These are phyloP conservation scores for Pseudomyrmex flavicornis DNA, from an alignment of 1,140 invertebrate species.

Conservation along the genomic window DNA sequence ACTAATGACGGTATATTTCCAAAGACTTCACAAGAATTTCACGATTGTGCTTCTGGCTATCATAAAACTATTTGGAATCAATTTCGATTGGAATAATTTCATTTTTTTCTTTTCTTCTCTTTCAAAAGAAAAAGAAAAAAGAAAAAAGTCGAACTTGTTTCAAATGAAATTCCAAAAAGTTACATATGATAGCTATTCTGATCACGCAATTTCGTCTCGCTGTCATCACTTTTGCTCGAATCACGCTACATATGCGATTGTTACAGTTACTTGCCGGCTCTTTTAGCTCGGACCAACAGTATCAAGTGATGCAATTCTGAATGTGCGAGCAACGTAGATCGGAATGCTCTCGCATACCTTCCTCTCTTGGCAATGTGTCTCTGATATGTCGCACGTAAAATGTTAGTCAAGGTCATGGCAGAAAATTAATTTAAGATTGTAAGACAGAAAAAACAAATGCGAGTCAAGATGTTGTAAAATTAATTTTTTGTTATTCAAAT, in stretches of 20 bases:
- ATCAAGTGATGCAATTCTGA: constrained; percentile 26
- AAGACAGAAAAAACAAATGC: background rate
- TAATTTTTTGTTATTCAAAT: background rate
- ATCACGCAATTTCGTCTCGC: constrained; percentile 6
- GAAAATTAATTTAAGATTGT: background rate
- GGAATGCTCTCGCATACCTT: constrained; percentile 19
- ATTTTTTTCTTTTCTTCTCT: background rate
- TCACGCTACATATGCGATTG: background rate
- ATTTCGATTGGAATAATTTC: too few species aligned
- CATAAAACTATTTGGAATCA: too few species aligned
- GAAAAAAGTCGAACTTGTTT: too few species aligned
- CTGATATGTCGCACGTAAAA: background rate
- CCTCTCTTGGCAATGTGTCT: constrained; percentile 17
- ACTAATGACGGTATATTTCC: background rate
- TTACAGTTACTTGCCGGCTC: background rate
- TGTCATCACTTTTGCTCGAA: background rate
- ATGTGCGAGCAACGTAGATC: background rate
- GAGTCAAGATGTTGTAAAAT: background rate
- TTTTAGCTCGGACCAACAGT: background rate
- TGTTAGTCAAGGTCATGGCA: constrained; percentile 13
- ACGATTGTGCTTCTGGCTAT: too few species aligned
- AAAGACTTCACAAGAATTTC: background rate
- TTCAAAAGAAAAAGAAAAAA: too few species aligned
- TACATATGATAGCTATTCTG: too few species aligned
- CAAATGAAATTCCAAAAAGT: too few species aligned